Evolutionary conservation across 2,113 vertebrate genomes (phyloP).

Genomic region (Sprattus sprattus): DNA sequence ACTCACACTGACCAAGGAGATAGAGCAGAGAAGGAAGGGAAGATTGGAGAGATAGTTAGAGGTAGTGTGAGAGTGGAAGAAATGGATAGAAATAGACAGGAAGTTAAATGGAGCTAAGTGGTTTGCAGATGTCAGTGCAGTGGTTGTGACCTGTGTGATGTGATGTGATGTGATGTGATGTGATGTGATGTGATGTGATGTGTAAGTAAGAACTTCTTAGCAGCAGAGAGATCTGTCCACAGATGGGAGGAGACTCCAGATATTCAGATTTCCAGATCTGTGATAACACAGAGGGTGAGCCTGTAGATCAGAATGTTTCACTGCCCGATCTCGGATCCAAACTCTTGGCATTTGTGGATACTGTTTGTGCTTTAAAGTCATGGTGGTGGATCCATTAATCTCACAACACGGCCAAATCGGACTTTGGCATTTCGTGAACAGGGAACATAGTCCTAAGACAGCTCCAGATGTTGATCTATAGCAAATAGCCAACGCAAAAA

Average conservation of each 20-base stretch:
- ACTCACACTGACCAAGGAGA: neutral
- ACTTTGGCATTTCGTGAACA: neutral
- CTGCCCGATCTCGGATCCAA: neutral
- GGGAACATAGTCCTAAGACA: neutral
- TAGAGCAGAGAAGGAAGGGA: neutral
- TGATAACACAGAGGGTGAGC: neutral
- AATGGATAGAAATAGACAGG: neutral
- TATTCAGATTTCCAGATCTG: neutral
- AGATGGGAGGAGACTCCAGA: neutral
- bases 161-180: neutral
- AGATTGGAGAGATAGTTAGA: neutral
- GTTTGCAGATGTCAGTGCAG: neutral
- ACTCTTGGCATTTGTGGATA: neutral
- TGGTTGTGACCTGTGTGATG: neutral
- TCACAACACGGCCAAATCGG: neutral
- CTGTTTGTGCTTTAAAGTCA: neutral
- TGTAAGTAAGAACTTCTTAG: neutral
- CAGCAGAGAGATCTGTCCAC: neutral
- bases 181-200: neutral
- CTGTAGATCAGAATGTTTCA: neutral
- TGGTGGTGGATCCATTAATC: neutral
- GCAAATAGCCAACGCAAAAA: neutral
- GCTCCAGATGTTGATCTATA: neutral
- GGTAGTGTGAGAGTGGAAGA: neutral
- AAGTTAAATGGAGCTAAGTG: neutral